Evolutionary conservation across 2,888 invertebrate genomes (phyloP), one percentile per base, ranked within the genome.

Genomic region (Seira ritae): DNA sequence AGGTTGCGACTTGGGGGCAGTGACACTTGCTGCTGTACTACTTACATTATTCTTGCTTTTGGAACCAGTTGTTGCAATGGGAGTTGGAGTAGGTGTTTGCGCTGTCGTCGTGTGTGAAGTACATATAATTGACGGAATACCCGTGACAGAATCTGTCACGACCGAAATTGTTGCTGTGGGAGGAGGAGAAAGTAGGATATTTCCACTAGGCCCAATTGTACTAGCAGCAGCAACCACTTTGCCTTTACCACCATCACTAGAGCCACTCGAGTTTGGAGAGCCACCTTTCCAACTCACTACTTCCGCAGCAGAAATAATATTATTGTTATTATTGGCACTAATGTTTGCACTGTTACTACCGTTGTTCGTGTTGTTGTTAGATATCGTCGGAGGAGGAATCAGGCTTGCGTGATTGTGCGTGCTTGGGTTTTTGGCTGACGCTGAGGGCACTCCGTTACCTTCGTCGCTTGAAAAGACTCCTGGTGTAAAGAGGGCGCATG

Each of bases 401-500:
- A 78, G 12, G 31, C n/a, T 70, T 78, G 46, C 62, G 69, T 75
- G 75, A 67, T 22, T 24, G 70, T 68, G 67, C 55, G 75, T 75
- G 12, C 10, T 15, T 23, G 17, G 15, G 31, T 31, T 31, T 8
- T 31, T 31, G 3, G 31, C 31, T 31, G 31, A 2, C 3, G 31
- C 31, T 8, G 31, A 31, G 31, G 20, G 4, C 24, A 50, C 73
- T 70, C 69, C 84, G 85, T 83, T 74, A 77, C 88, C 85, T 69
- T 88, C 88, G 67, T 88, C 88, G 73, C 86, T 87, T 12, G 87
- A 87, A 73, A 87, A 88, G 17, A 88, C 87, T 24, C 88, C 88
- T 88, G 71, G 20, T 22, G 19, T 66, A 31, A 67, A 15, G 22
- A 67, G n/a, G 31, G 67, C 23, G 24, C 20, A 70, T 4, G 31